Evolutionary conservation across 37 sponge, comb jelly and placozoan species (phyloP).

Genomic region (Corticium candelabrum): DNA sequence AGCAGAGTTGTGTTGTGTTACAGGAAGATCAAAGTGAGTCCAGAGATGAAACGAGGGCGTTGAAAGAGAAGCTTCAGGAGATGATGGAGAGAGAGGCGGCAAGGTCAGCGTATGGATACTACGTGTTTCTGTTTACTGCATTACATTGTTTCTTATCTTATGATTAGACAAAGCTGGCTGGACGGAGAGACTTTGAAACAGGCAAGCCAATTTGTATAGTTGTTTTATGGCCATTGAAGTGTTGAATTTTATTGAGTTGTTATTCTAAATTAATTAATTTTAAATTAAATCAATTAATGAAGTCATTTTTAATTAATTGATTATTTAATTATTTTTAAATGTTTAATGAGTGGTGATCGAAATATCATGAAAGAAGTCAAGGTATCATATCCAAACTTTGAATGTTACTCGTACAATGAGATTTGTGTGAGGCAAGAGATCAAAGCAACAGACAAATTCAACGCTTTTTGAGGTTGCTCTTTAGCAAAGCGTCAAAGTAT

Average conservation of each 20-base stretch:
- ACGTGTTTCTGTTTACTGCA: neutral
- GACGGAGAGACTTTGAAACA: neutral
- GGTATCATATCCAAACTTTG: too few relatives aligned
- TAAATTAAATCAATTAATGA: neutral
- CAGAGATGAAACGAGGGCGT: neutral
- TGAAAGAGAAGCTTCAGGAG: neutral
- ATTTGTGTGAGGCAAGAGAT: too few relatives aligned
- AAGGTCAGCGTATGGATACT: neutral
- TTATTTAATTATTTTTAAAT: neutral
- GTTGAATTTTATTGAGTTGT: too few relatives aligned
- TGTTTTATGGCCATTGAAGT: too few relatives aligned
- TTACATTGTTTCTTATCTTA: neutral
- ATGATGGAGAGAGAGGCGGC: neutral
- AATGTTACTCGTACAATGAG: too few relatives aligned
- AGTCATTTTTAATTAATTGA: neutral
- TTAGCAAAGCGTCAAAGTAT: too few relatives aligned
- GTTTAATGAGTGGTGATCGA: neutral
- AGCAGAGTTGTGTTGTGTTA: too few relatives aligned
- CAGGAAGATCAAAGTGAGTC: too few relatives aligned
- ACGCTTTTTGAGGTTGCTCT: too few relatives aligned
- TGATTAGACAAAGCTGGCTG: neutral
- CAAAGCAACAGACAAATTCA: too few relatives aligned
- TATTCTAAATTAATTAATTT: too few relatives aligned
- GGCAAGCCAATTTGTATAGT: neutral
- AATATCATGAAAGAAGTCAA: too few relatives aligned